phyloP scores from a whole-genome alignment of 2,797 vertebrate genomes.

The Pseudochirops cupreus region DNA sequence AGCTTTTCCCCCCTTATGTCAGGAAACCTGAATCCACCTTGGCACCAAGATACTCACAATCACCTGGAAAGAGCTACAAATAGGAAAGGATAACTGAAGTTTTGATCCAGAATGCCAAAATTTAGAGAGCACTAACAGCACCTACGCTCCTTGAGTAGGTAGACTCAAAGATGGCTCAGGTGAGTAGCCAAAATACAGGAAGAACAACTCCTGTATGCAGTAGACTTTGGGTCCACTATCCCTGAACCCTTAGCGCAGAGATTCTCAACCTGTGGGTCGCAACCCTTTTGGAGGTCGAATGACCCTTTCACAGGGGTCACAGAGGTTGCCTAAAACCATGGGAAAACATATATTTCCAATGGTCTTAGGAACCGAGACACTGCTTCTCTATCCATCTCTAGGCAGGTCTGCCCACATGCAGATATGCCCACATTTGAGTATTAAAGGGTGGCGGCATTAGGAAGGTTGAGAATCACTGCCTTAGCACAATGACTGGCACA shows the following conservation, averaged over 20 bases:
- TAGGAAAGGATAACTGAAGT: background rate
- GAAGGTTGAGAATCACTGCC: no score
- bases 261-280: no score
- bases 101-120: background rate
- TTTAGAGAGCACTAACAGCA: background rate
- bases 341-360: no score
- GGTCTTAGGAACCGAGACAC: no score
- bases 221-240: background rate
- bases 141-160: background rate
- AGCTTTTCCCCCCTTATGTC: background rate
- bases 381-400: no score
- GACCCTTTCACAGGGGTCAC: no score
- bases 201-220: background rate
- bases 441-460: no score
- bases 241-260: background rate
- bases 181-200: background rate
- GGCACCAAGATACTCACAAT: background rate
- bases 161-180: background rate
- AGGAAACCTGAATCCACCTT: background rate
- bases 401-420: no score
- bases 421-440: no score
- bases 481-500: background rate
- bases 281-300: no score
- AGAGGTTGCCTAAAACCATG: no score
- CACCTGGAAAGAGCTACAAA: background rate